Base-by-base conservation (phyloP, 2,888 invertebrate species). In the Schizotus pectinicornis region DNA sequence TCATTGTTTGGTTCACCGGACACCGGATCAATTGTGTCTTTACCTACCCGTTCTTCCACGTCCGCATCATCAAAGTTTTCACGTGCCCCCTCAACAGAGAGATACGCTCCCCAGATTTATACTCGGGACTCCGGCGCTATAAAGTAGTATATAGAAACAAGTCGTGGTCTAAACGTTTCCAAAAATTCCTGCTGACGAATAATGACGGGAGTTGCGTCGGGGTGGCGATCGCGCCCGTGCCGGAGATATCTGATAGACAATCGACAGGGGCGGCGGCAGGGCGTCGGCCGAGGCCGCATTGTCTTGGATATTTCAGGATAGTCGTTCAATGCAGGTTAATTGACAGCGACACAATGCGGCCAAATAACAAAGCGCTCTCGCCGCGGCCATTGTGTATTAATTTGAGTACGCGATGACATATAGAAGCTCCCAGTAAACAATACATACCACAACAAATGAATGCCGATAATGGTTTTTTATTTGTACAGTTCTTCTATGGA, bases 271-370 rank as follows among this genome's bases (percentile, higher is more conserved):
- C 35, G 51, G 56, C 35, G 53, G 32, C 30, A 43, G 50, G 38
- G 53, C 38, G 45, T 47, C 45, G 56, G 58, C 48, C 47, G 62
- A 59, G 62, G 59, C 52, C 50, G 73, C 65, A 76, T 74, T 75
- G 73, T 77, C 77, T 77, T 76, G 76, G 75, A 74, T 77, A 76
- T 76, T 77, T 77, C 73, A 74, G 75, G 72, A 77, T 76, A 74
- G 73, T 76, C 75, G 73, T 75, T 77, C 74, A 76, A 76, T 77
- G 74, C 76, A 77, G 76, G 75, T 77, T 77, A 77, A 77, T 77
- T 77, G 77, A 77, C 76, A 76, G 72, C 67, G 74, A 77, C 74
- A 77, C 76, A 77, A 77, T 76, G 74, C 75, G 70, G 72, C 68
- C 74, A 70, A 74, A 77, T 75, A 77, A 77, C 77, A 77, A 77